Evolutionary conservation across 2,888 invertebrate genomes (phyloP).

Genomic region (Sphaeridia pumilis): DNA sequence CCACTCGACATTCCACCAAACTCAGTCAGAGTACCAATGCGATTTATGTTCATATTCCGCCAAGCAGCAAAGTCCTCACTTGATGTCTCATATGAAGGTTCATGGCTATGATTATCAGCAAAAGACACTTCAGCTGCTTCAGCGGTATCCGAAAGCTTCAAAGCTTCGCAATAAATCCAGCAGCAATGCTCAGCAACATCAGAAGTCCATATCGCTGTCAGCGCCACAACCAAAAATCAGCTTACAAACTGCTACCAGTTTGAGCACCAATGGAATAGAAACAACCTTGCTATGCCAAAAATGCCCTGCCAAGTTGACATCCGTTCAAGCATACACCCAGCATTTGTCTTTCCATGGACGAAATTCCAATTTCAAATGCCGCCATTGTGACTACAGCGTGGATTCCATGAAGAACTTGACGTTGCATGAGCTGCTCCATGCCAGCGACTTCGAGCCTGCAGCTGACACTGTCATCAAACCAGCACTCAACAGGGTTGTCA

Average conservation of each 20-base stretch:
- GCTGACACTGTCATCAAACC: conserved; percentile 13
- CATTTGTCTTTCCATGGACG: conserved; percentile 56
- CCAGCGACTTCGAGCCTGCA: conserved; percentile 39
- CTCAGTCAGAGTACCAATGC: conserved; percentile 54
- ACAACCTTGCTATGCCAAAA: conserved; percentile 13
- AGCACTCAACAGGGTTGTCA: background rate
- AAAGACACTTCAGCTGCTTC: conserved; percentile 34
- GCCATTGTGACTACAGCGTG: conserved; percentile 57
- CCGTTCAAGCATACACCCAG: conserved; percentile 56
- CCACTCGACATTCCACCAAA: conserved; percentile 59
- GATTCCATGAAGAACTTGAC: conserved; percentile 55
- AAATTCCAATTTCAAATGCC: conserved; percentile 55
- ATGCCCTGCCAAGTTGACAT: conserved; percentile 64
- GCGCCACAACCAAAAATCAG: conserved; percentile 8
- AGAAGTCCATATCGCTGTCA: background rate
- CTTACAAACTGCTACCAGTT: background rate
- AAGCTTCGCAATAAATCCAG: background rate
- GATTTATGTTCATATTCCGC: conserved; percentile 66
- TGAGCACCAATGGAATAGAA: background rate
- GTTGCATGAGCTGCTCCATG: conserved; percentile 49
- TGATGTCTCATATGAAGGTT: conserved; percentile 56
- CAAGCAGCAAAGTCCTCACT: conserved; percentile 51
- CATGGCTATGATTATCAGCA: conserved; percentile 65
- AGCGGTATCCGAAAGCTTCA: conserved; percentile 17
- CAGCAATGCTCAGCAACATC: background rate